Conservation (phyloP, 1,140 invertebrate genomes). For the Aphelinus atriplicis region DNA sequence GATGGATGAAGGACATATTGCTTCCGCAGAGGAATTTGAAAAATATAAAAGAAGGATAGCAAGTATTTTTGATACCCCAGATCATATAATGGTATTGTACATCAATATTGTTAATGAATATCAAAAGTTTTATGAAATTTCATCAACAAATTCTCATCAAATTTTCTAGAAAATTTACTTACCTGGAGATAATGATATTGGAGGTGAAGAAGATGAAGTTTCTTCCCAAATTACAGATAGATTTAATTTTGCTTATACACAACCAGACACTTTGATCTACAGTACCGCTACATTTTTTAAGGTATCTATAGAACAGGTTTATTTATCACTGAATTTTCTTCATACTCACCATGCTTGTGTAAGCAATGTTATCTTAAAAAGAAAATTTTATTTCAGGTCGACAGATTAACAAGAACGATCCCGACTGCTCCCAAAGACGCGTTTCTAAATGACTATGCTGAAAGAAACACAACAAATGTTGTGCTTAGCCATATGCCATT, state of each 20-base stretch:
- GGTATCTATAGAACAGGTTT: constrained; percentile 57
- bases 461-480: constrained; percentile 70
- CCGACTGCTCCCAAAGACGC: constrained; percentile 65
- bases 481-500: constrained; percentile 78
- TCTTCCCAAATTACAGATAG: constrained; percentile 77
- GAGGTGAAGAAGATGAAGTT: constrained; percentile 86
- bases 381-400: constrained; percentile 65
- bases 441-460: constrained; percentile 70
- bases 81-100: constrained; percentile 65
- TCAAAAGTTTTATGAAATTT: not conserved
- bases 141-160: constrained; percentile 5
- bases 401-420: constrained; percentile 71
- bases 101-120: constrained; percentile 16
- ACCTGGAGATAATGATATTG: constrained; percentile 95
- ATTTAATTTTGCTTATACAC: constrained; percentile 81
- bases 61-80: constrained; percentile 74
- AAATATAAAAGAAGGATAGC: constrained; percentile 76
- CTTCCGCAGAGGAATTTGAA: constrained; percentile 74
- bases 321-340: constrained; percentile 19
- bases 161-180: constrained; percentile 80
- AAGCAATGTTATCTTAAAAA: constrained; percentile 60
- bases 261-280: constrained; percentile 72
- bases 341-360: not conserved
- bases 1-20: constrained; percentile 90
- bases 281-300: constrained; percentile 71